phyloP scores from a whole-genome alignment of 2,113 vertebrate species.

The Electrona antarctica region DNA sequence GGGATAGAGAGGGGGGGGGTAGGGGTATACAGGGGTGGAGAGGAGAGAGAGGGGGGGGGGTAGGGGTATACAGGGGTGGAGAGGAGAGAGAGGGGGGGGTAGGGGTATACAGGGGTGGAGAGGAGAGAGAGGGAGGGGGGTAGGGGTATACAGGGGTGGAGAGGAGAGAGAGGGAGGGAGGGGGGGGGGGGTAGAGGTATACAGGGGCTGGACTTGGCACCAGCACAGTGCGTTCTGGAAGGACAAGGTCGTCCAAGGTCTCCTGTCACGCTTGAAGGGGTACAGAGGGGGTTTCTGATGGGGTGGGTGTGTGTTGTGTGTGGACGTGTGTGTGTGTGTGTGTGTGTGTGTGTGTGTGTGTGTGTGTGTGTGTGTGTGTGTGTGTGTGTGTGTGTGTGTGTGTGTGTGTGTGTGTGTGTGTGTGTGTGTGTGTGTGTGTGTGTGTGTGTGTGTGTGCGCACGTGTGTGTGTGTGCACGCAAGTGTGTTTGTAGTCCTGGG shows the following conservation, averaged over 20 bases:
- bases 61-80: too few species aligned
- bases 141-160: neutral
- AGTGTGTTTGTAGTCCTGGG: neutral
- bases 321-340: too few species aligned
- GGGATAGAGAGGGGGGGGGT: conserved; percentile 30
- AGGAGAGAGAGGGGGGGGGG: too few species aligned
- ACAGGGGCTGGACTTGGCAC: conserved; percentile 48
- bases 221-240: conserved; percentile 42
- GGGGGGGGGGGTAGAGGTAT: neutral
- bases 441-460: conserved; percentile 1
- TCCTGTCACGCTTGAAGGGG: conserved; percentile 46
- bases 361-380: too few species aligned
- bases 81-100: too few species aligned
- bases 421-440: too few species aligned
- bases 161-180: neutral
- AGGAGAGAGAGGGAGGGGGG: conserved; percentile 43
- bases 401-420: conserved; percentile 2
- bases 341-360: too few species aligned
- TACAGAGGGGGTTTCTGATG: conserved; percentile 32
- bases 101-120: too few species aligned
- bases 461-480: neutral
- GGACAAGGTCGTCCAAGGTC: conserved; percentile 72
- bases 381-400: conserved; percentile 2
- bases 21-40: neutral
- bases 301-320: neutral